A percentile compares a stretch with the other conserved stretches of the same genome.
Evolutionary conservation across 2,888 invertebrate genomes (phyloP).

Genomic region (Globia sparganii): DNA sequence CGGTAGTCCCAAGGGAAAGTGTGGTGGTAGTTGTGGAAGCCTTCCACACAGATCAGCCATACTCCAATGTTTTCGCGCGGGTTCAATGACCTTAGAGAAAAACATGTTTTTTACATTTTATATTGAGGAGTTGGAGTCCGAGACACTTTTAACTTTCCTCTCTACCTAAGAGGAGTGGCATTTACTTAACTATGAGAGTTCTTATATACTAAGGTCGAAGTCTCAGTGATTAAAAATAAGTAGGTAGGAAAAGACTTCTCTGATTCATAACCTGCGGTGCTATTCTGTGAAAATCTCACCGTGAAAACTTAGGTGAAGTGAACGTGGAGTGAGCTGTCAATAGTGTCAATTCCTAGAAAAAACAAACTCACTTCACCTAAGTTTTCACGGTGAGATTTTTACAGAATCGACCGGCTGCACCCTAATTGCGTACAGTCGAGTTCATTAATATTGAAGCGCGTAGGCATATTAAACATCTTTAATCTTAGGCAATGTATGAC

Average conservation of each 20-base stretch:
- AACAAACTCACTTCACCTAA: no score
- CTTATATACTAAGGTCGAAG: conserved; percentile 4
- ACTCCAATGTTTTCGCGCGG: conserved; percentile 93
- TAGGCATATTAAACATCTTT: no score
- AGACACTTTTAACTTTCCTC: conserved; percentile 21
- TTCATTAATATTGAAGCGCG: no score
- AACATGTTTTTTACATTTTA: conserved; percentile 35
- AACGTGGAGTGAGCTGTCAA: no score
- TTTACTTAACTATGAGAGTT: neutral
- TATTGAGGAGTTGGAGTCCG: neutral
- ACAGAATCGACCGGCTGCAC: no score
- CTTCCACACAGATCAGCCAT: conserved; percentile 93
- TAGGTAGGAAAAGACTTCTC: neutral
- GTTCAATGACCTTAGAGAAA: conserved; percentile 89
- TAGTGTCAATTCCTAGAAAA: no score
- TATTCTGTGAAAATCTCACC: no score
- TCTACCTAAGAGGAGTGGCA: conserved; percentile 12
- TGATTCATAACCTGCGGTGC: no score
- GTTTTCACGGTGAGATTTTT: no score
- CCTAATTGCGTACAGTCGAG: no score
- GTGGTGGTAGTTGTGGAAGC: conserved; percentile 97
- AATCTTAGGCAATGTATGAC: no score
- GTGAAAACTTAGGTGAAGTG: no score
- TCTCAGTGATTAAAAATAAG: neutral
- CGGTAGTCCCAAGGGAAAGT: conserved; percentile 94